Evolutionary conservation across 2,888 invertebrate species (phyloP).

Genomic region (Zeuzera pyrina): DNA sequence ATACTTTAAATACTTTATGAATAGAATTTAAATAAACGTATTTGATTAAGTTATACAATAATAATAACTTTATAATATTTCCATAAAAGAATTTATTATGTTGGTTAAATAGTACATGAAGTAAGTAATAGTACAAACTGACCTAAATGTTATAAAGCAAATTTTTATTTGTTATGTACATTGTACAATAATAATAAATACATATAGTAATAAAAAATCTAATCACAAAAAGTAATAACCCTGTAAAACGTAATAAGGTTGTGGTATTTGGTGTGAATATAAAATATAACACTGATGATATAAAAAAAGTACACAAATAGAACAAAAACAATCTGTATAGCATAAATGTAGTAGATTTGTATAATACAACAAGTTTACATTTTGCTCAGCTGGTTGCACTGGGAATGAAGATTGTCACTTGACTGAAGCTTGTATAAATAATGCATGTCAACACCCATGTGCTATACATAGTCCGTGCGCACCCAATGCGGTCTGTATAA

Average conservation of each 20-base stretch:
- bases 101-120: too few species aligned
- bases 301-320: too few species aligned
- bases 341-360: constrained; percentile 4
- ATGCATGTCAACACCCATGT: constrained; percentile 90
- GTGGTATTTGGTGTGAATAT: background rate
- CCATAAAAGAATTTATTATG: too few species aligned
- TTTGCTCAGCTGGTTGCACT: constrained; percentile 85
- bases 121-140: too few species aligned
- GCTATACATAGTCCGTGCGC: constrained; percentile 88
- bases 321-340: too few species aligned
- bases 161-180: background rate
- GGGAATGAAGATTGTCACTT: constrained; percentile 88
- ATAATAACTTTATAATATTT: too few species aligned
- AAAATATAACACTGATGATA: too few species aligned
- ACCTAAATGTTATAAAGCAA: too few species aligned
- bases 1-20: too few species aligned
- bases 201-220: too few species aligned
- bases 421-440: constrained; percentile 89
- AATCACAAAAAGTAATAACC: background rate
- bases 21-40: too few species aligned
- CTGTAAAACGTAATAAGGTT: background rate
- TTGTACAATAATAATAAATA: background rate
- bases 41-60: too few species aligned
- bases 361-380: constrained; percentile 28
- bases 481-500: constrained; percentile 87